Evolutionary conservation across 1,140 invertebrate genomes (phyloP), one percentile per base, ranked within the genome.

Genomic region (Ephestia elutella): DNA sequence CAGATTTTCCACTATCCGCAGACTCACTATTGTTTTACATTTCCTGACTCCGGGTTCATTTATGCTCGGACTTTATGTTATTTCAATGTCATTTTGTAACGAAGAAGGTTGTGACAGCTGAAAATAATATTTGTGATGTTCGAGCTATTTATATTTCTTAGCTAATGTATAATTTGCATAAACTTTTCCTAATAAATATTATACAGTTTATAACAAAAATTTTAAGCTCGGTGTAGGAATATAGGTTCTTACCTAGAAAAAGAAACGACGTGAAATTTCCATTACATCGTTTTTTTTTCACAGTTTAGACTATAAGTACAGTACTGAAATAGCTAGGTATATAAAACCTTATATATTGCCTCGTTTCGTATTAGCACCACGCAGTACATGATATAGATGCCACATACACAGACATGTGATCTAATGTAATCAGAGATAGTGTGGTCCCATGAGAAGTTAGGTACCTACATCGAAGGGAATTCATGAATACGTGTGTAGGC

Each of bases 1-100:
- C 50, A 53, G 50, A 53, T 53, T 21, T 53, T 53, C 50, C 19
- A 53, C 50, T 53, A 53, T 53, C 21, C 50, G 2, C 38, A 44
- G 38, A 44, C 38, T 44, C 38, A 44, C 38, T 44, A 44, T 44
- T 44, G 38, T 44, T 44, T 44, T 44, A 44, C 38, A 44, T 44
- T 44, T 44, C 38, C 38, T 44, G 38, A 44, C 38, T 44, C 38
- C 7, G 38, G n/a, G n/a, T 44, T 44, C 38, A 44, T 44, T 44
- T 44, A 44, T 44, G 38, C 9, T 32, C 30, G 30, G 30, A 32
- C 30, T 32, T 25, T 25, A 32, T 32, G 30, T 32, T 32, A 32
- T 44, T 15, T n/a, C n/a, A 44, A 44, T 44, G 15, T 11, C 8
- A 44, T 17, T 44, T 17, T 44, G 15, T 44, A 15, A 5, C n/a